Conservation (phyloP, 1,140 invertebrate genomes). For the Oryzaephilus surinamensis region DNA sequence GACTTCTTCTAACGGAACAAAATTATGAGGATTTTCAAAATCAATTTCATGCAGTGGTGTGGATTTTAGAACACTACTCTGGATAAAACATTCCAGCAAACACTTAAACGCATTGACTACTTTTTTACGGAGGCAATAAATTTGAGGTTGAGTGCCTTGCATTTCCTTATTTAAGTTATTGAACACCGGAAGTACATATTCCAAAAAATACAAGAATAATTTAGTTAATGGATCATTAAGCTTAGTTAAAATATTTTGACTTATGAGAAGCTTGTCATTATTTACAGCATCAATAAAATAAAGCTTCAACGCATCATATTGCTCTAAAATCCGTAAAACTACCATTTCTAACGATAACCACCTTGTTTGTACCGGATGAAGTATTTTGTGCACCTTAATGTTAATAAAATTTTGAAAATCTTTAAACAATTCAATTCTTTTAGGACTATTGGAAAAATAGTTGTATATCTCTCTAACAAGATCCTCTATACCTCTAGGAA, state of each 20-base stretch:
- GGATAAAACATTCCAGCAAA: slow-evolving; percentile 7
- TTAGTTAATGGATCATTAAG: slow-evolving; percentile 22
- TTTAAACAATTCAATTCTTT: slow-evolving; percentile 24
- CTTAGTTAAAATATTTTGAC: slow-evolving; percentile 19
- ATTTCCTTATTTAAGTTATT: slow-evolving; percentile 29
- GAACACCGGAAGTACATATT: slow-evolving; percentile 26
- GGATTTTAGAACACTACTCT: slow-evolving; percentile 1
- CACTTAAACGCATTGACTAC: background rate
- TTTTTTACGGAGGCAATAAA: slow-evolving; percentile 9
- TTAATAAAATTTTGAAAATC: slow-evolving; percentile 27
- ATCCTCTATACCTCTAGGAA: too few relatives aligned
- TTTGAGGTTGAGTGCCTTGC: slow-evolving; percentile 28
- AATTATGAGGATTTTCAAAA: slow-evolving; percentile 13
- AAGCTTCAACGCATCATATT: slow-evolving; percentile 27
- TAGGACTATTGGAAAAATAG: slow-evolving; percentile 24
- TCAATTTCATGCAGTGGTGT: slow-evolving; percentile 8
- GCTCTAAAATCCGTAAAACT: slow-evolving; percentile 32
- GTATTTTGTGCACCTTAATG: slow-evolving; percentile 29
- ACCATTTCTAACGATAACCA: slow-evolving; percentile 32
- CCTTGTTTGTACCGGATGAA: slow-evolving; percentile 32
- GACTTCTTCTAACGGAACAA: slow-evolving; percentile 5
- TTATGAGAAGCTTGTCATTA: slow-evolving; percentile 16
- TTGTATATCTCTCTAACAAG: too few relatives aligned
- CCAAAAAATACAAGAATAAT: slow-evolving; percentile 27
- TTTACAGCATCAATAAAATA: slow-evolving; percentile 27